Base-by-base conservation (phyloP, 2,888 invertebrate genomes). In the Oligia latruncula region DNA sequence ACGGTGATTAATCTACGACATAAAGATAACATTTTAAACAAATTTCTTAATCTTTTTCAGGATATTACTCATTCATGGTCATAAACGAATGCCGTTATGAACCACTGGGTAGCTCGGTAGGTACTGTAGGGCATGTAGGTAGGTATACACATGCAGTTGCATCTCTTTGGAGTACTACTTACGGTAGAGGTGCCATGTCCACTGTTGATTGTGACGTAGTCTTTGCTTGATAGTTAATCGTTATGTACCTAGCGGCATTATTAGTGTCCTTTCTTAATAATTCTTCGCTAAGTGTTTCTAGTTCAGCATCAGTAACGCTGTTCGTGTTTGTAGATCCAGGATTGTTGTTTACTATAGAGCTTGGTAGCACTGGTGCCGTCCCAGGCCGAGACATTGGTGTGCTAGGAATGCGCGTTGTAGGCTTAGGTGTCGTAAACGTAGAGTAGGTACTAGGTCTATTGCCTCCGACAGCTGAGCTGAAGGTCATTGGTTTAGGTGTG, bases 121-220 rank as follows among this genome's bases (percentile, higher is more conserved):
- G 17, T 29, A 72, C 9, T 68, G 8, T 29, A 6, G 4, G 9
- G 29, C 43, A 17, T 35, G 23, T n/a, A 5, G 17, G 52, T 52
- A 40, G 6, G 5, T 35, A 29, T 29, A 52, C 11, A 55, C 23
- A 55, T 76, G 20, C 13, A 40, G 20, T 29, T 52, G n/a, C 35
- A 35, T 49, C 15, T 68, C 35, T 58, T 82, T 55, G n/a, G 2
- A 64, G 46, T 46, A 43, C 58, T 81, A 96, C 98, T 98, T 97
- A 98, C 98, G 98, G 98, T 88, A 97, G 94, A 49, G 98, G 97
- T 13, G 98, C 98, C 93, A 98, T 97, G 92, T 99, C 98, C 23
- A 95, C 97, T 75, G 95, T 95, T 29, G 98, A 98, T 72, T 97
- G 97, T 15, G 98, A 98, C 3, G 98, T 97, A 0, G 98, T 98